A percentile compares a stretch with the other conserved stretches of the same genome.
Conservation (phyloP, 2,888 invertebrate species). For the Sminthurinus aureus region DNA sequence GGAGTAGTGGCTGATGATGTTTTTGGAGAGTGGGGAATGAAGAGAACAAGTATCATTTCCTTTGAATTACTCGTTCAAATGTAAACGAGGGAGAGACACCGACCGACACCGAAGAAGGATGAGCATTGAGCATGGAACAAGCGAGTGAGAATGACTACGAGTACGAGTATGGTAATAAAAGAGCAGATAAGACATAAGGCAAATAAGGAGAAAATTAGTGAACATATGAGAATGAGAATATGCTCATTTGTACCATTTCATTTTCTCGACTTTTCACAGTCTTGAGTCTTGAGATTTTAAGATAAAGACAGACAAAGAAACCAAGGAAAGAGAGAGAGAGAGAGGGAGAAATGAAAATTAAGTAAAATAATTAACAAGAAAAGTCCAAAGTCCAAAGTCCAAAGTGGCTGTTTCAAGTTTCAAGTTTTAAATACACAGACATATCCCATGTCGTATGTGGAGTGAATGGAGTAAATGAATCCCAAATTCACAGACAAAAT, state of each 20-base stretch:
- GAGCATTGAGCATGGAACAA: too few relatives aligned
- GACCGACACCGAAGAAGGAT: too few relatives aligned
- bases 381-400: background rate
- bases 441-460: too few relatives aligned
- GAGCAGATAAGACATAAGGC: background rate
- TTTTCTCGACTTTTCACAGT: too few relatives aligned
- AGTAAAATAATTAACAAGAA: conserved; percentile 40
- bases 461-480: too few relatives aligned
- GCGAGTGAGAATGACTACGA: conserved; percentile 2
- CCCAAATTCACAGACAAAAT: too few relatives aligned
- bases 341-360: conserved; percentile 40
- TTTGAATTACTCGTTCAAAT: too few relatives aligned
- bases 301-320: background rate
- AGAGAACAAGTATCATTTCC: conserved; percentile 9
- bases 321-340: background rate
- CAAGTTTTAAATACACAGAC: too few relatives aligned
- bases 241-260: too few relatives aligned
- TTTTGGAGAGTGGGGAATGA: background rate
- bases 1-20: conserved; percentile 12
- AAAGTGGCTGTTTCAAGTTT: conserved; percentile 9
- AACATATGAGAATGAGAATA: conserved; percentile 5
- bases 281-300: background rate
- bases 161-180: background rate
- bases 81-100: too few relatives aligned
- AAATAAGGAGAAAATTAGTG: conserved; percentile 32